phyloP scores from a whole-genome alignment of 1,140 invertebrate species.

The Parasteatoda tepidariorum region DNA sequence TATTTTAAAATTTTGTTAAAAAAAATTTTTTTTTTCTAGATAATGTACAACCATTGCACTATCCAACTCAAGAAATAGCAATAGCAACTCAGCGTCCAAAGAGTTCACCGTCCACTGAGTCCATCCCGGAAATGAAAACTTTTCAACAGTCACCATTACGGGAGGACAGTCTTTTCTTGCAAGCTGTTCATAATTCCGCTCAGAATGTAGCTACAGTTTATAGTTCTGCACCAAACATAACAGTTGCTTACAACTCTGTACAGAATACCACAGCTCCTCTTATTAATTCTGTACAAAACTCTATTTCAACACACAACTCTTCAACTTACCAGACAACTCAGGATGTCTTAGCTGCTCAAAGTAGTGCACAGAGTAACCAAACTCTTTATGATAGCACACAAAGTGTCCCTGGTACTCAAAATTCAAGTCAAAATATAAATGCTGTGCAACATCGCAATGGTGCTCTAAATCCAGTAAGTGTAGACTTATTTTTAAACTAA shows the following conservation, averaged over 20 bases:
- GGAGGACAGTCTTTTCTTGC: constrained; percentile 41
- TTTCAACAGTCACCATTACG: constrained; percentile 59
- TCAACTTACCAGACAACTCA: too few species aligned
- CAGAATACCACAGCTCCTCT: not conserved
- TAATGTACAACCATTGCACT: constrained; percentile 34
- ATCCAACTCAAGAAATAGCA: constrained; percentile 57
- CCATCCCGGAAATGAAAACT: constrained; percentile 62
- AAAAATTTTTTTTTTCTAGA: not conserved
- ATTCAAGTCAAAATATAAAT: not conserved
- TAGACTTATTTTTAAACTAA: too few species aligned
- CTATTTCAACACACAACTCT: too few species aligned
- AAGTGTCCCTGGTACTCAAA: not conserved
- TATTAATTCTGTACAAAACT: too few species aligned
- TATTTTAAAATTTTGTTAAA: too few species aligned
- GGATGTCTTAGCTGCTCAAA: constrained; percentile 33
- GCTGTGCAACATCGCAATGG: constrained; percentile 21
- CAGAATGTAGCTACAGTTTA: constrained; percentile 6
- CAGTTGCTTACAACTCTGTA: not conserved
- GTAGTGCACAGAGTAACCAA: constrained; percentile 19
- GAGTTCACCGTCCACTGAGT: constrained; percentile 59
- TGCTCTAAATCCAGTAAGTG: constrained; percentile 24
- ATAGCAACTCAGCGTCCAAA: constrained; percentile 59
- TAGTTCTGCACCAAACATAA: not conserved
- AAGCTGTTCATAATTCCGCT: constrained; percentile 44
- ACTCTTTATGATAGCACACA: not conserved